These are phyloP conservation scores for Nilaparvata lugens DNA, from an alignment of 1,140 invertebrate genomes.

Conservation along the genomic window DNA sequence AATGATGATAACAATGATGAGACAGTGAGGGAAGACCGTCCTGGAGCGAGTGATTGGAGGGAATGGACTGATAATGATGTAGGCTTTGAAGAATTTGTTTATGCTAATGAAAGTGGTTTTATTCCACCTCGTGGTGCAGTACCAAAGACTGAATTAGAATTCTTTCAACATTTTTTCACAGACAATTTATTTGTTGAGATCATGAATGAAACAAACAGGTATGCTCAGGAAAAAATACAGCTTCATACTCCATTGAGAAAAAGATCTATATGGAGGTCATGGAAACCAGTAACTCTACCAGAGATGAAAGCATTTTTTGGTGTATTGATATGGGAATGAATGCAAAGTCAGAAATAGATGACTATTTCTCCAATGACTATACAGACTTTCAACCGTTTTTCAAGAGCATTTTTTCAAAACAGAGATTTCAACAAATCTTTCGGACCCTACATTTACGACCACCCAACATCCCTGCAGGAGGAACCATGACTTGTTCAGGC, in stretches of 20 bases:
- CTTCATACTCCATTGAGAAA: background rate
- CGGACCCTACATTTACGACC: slow-evolving; percentile 5
- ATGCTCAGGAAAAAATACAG: background rate
- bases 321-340: slow-evolving; percentile 4
- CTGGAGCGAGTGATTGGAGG: background rate
- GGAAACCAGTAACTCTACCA: background rate
- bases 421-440: slow-evolving; percentile 8
- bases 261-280: slow-evolving; percentile 2
- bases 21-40: background rate
- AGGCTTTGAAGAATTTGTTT: background rate
- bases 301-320: slow-evolving; percentile 9
- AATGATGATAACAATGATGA: background rate
- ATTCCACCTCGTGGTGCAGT: background rate
- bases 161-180: background rate
- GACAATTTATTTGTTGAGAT: background rate
- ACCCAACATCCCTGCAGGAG: background rate
- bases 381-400: slow-evolving; percentile 10
- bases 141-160: background rate
- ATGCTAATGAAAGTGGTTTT: background rate
- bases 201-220: background rate
- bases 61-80: background rate
- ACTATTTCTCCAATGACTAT: slow-evolving; percentile 10
- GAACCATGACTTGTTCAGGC: background rate
- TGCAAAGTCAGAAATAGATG: background rate
- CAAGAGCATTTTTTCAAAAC: slow-evolving; percentile 6